phyloP scores from a whole-genome alignment of 2,797 vertebrate species.

The Gorsachius magnificus region DNA sequence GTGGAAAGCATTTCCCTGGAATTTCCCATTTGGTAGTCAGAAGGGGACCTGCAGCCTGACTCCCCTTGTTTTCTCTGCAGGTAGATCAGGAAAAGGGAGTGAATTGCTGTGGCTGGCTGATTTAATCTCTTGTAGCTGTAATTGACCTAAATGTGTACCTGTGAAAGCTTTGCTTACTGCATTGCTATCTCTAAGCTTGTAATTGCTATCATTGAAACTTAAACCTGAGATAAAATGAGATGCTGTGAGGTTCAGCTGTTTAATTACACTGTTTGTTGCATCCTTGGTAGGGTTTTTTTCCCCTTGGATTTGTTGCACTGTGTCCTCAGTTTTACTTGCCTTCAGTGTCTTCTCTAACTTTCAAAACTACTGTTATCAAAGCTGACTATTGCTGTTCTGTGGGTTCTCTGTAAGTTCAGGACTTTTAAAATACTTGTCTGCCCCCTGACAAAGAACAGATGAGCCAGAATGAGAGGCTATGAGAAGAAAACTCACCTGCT shows the following conservation, averaged over 20 bases:
- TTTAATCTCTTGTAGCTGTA: background rate
- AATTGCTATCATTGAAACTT: background rate
- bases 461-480: background rate
- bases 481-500: background rate
- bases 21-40: background rate
- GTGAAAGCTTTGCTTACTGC: background rate
- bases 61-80: background rate
- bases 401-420: background rate
- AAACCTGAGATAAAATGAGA: background rate
- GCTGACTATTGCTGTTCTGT: background rate
- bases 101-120: background rate
- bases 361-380: background rate
- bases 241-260: background rate
- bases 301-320: background rate
- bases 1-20: background rate
- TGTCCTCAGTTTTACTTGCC: background rate
- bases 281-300: background rate
- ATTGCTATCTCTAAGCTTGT: background rate
- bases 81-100: background rate
- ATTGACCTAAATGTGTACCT: constrained; percentile 3
- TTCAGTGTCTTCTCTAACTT: background rate
- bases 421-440: background rate
- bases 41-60: background rate
- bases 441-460: background rate
- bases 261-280: background rate